Evolutionary conservation across 2,113 vertebrate species (phyloP), one percentile per base, ranked within the genome.

Genomic region (Pitta sordida): DNA sequence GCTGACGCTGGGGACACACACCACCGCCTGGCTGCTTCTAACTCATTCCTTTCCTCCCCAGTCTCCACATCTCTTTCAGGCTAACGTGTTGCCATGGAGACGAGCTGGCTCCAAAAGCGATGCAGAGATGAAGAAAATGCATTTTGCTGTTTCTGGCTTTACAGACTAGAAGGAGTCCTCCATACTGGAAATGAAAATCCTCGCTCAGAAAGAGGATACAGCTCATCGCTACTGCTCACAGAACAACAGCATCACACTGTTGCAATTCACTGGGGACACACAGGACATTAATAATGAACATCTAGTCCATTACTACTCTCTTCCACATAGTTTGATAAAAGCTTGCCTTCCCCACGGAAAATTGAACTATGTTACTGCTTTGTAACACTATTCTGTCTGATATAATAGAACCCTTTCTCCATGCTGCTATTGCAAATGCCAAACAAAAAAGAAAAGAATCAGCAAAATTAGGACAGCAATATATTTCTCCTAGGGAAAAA

Each of bases 61-160:
- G 80, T 95, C 82, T 36, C 93, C 52, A 80, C 96, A 97, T 97
- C 97, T 96, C 97, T 98, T 97, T 98, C 98, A 96, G 97, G 90
- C 98, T 96, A 95, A 90, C 91, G 14, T 78, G 99, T 99, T 98
- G 97, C 98, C 97, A 99, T 99, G 97, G 99, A 95, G 98, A 99
- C 95, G 4, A 94, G 96, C 97, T 94, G 69, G 97, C 96, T 97
- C 93, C 65, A 87, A 85, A 96, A 93, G 91, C 74, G 74, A 98
- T 97, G 96, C 96, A 56, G 94, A 89, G 94, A 97, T 71, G 95
- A 92, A 96, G 95, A 95, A 92, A 97, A 97, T 36, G 91, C 94
- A 92, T 97, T 95, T 93, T 83, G 88, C 85, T 59, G 39, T 78
- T 96, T 91, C 68, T 91, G 87, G 60, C 76, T 90, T 78, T 74